Conservation (phyloP, 2,113 vertebrate genomes). For the Vulpes lagopus region DNA sequence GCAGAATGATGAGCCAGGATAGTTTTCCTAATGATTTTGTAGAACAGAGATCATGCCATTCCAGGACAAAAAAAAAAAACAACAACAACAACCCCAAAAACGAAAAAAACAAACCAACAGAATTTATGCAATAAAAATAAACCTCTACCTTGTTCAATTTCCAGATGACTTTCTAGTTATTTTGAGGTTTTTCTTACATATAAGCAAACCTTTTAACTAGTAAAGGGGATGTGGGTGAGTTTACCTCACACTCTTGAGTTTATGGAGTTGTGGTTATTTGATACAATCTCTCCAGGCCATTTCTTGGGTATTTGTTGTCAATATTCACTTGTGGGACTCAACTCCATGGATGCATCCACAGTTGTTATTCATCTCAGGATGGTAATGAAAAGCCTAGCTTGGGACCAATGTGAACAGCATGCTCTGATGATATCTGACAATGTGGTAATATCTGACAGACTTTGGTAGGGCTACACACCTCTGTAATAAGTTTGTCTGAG, state of each 20-base stretch:
- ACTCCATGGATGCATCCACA: neutral
- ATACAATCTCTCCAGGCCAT: neutral
- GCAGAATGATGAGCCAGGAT: neutral
- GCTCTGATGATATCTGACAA: neutral
- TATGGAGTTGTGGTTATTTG: neutral
- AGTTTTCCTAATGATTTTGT: neutral
- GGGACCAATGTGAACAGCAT: neutral
- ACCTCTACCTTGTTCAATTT: neutral
- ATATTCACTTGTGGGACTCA: neutral
- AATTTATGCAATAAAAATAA: conserved; percentile 1
- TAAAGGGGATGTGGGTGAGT: neutral
- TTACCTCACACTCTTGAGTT: neutral
- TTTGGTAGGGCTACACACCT: neutral
- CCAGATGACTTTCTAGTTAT: neutral
- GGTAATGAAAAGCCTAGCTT: neutral
- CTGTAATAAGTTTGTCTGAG: neutral
- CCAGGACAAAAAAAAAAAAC: neutral
- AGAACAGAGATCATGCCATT: neutral
- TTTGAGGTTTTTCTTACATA: neutral
- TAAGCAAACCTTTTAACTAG: neutral
- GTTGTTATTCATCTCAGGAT: neutral
- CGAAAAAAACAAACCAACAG: neutral
- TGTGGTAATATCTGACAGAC: neutral
- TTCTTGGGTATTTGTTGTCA: neutral
- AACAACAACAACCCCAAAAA: neutral